These are phyloP conservation scores for Aleadryas rufinucha DNA, from an alignment of 2,113 vertebrate genomes.

Conservation along the genomic window DNA sequence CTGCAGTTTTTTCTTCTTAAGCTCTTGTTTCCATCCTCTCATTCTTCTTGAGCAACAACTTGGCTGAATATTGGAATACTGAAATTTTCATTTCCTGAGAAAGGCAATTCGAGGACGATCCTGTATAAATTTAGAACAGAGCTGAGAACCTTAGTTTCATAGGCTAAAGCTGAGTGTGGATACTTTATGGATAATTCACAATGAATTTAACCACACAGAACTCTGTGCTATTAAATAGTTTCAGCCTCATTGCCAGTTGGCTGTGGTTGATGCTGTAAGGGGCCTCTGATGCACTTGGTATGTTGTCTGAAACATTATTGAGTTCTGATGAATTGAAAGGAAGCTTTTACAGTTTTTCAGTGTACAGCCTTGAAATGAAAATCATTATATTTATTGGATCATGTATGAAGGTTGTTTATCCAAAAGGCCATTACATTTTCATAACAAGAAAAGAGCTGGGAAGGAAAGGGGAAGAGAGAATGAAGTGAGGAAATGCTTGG, in stretches of 20 bases:
- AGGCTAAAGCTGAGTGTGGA: neutral
- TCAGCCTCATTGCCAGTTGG: neutral
- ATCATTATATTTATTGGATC: constrained; percentile 40
- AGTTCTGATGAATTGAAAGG: constrained; percentile 50
- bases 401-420: constrained; percentile 32
- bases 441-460: neutral
- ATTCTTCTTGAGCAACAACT: neutral
- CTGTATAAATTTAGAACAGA: constrained; percentile 3
- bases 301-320: constrained; percentile 29
- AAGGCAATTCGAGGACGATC: constrained; percentile 21
- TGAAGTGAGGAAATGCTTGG: neutral
- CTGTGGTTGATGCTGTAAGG: neutral
- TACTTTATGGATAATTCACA: constrained; percentile 15
- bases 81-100: neutral
- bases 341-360: constrained; percentile 47
- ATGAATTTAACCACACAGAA: constrained; percentile 17
- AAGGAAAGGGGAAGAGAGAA: neutral
- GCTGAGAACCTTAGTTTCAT: constrained; percentile 24
- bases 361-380: constrained; percentile 61
- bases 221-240: constrained; percentile 21
- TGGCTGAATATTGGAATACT: constrained; percentile 13
- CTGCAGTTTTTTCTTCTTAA: neutral
- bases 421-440: constrained; percentile 48
- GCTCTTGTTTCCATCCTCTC: neutral
- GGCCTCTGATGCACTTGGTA: constrained; percentile 30